A percentile compares a stretch with the other conserved stretches of the same genome.
These are phyloP conservation scores for Pseudomyrmex pallidus DNA, from an alignment of 1,140 invertebrate species.

Conservation along the genomic window DNA sequence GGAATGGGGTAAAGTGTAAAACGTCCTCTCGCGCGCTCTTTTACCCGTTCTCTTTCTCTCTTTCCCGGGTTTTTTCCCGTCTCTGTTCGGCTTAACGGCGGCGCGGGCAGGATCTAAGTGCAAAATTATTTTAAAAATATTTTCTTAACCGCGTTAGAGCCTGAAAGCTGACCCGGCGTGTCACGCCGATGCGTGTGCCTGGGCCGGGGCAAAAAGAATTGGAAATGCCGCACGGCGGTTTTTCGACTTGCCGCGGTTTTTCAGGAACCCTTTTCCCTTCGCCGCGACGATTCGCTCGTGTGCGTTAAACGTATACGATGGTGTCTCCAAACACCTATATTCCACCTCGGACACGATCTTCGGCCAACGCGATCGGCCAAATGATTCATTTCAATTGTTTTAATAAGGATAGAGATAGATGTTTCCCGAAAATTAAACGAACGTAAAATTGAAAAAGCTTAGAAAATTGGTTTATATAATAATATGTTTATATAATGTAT, in stretches of 20 bases:
- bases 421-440: background rate
- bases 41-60: conserved; percentile 45
- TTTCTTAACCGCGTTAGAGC: conserved; percentile 83
- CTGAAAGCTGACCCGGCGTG: conserved; percentile 80
- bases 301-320: background rate
- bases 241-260: conserved; percentile 77
- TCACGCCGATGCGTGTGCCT: conserved; percentile 68
- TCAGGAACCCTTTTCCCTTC: conserved; percentile 26
- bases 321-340: background rate
- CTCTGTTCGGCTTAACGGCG: conserved; percentile 54
- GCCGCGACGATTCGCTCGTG: conserved; percentile 16
- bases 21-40: conserved; percentile 44
- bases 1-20: conserved; percentile 70
- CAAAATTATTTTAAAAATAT: conserved; percentile 85
- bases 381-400: background rate
- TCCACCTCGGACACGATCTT: background rate
- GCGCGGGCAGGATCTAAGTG: conserved; percentile 75
- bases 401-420: background rate
- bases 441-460: background rate
- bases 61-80: conserved; percentile 27
- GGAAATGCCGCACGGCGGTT: conserved; percentile 80
- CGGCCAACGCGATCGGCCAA: conserved; percentile 1
- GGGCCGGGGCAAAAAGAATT: conserved; percentile 78
- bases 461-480: background rate
- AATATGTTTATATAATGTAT: no score